These are phyloP conservation scores for Cercopithecus mona DNA, from an alignment of 2,113 vertebrate species.

Conservation along the genomic window DNA sequence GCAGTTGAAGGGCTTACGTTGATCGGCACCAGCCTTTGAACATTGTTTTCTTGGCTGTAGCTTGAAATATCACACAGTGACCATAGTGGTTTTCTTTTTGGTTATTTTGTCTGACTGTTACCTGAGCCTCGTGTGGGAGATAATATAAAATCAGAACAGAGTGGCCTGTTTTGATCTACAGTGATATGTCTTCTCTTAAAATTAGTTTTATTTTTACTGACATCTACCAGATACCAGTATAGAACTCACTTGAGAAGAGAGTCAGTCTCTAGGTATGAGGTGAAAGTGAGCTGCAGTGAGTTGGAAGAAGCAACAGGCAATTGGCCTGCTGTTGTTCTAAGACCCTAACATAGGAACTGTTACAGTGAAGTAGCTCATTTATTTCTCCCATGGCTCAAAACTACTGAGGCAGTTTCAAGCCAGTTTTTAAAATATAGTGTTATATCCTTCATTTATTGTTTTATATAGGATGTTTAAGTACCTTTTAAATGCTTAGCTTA, in stretches of 20 bases:
- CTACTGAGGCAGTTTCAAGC: neutral
- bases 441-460: conserved; percentile 6
- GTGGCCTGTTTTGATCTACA: neutral
- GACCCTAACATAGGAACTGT: neutral
- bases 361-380: neutral
- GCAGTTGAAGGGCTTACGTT: neutral
- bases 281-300: neutral
- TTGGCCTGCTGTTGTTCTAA: neutral
- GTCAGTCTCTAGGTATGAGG: neutral
- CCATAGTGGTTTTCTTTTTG: neutral
- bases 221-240: neutral
- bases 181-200: neutral
- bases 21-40: neutral
- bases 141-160: neutral
- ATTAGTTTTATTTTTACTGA: neutral
- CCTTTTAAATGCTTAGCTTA: conserved; percentile 35
- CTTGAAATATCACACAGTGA: neutral
- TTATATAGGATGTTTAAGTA: conserved; percentile 18
- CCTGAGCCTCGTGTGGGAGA: neutral
- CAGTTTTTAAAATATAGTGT: conserved; percentile 27
- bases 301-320: neutral
- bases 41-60: neutral
- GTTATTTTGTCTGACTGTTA: neutral
- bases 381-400: neutral
- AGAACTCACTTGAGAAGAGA: neutral